Percentiles rank a stretch among this genome's conserved stretches.
phyloP scores from a whole-genome alignment of 64 coral and sea anemone species.

The Pocillopora damicornis region DNA sequence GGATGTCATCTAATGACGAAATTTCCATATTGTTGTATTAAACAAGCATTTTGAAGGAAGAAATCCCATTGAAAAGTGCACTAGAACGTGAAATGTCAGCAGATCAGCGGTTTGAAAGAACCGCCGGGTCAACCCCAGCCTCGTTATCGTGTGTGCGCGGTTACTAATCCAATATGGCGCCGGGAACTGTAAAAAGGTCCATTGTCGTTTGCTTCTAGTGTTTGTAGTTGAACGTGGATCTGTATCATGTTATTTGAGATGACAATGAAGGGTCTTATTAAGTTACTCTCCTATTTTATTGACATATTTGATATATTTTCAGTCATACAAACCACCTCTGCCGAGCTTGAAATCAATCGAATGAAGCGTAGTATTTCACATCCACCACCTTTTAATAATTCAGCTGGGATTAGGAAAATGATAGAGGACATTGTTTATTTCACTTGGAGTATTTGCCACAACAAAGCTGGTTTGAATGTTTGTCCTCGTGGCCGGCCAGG shows the following conservation, averaged over 20 bases:
- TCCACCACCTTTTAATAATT: neutral
- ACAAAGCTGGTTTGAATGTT: neutral
- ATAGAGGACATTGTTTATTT: neutral
- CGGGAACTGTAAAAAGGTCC: constrained; percentile 38
- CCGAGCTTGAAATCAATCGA: neutral
- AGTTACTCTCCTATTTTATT: too few relatives aligned
- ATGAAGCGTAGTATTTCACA: neutral
- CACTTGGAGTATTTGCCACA: neutral
- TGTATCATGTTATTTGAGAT: too few relatives aligned
- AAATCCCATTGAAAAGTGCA: too few relatives aligned
- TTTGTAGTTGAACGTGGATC: too few relatives aligned
- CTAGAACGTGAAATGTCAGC: too few relatives aligned
- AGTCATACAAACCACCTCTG: neutral
- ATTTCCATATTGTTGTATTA: too few relatives aligned
- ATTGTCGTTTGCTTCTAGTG: too few relatives aligned
- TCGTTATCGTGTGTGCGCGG: constrained; percentile 26
- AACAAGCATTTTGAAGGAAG: too few relatives aligned
- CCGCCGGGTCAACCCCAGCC: neutral
- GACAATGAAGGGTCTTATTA: too few relatives aligned
- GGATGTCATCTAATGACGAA: too few relatives aligned
- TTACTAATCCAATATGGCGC: constrained; percentile 44
- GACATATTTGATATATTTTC: too few relatives aligned
- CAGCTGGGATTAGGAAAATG: neutral
- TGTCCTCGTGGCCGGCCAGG: neutral
- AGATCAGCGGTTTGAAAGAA: too few relatives aligned